Base-by-base conservation (phyloP, 2,797 vertebrate genomes). In the Spinus olivaceus region DNA sequence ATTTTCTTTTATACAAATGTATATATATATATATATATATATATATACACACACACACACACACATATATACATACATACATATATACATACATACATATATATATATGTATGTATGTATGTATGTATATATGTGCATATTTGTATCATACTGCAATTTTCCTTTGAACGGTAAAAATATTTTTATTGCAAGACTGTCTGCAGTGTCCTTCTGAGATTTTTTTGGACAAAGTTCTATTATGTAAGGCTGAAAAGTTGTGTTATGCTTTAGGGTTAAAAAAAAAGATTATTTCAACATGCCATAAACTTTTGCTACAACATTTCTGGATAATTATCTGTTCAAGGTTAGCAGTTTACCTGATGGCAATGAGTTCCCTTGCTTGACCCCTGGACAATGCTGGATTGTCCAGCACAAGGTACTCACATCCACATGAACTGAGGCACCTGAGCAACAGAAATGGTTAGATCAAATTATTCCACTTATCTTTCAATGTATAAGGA, bases 381-480 rank as follows among this genome's bases (percentile, higher is more conserved):
- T 28, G 81, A 46, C 42, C 46, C 12, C 27, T 12, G 35, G 14
- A 50, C 44, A 69, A 49, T 1, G 13, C 30, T 46, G 73, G 66
- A 57, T 30, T 66, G 22, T 15, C 35, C 69, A 57, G 28, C 20
- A 27, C 39, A 57, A 76, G 71, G 22, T 24, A 13, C 19, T 61
- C 33, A 12, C 5, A 39, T 37, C 32, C 44, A 18, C 49, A 10
- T n/a, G 25, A 44, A 51, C 28, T 57, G 32, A 65, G 74, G 57
- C 18, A 16, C 10, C 6, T 8, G 12, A 57, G 47, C 63, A 79
- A 79, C 21, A 33, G 14, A 47, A 89, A 56, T 1, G 32, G 20
- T 19, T 0, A 0, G n/a, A 64, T 54, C 22, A 35, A 35, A 50
- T 59, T 28, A 49, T 86, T 66, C 39, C 13, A 27, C 35, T 15